phyloP scores from a whole-genome alignment of 2,113 vertebrate species.

The Callopanchax toddi region DNA sequence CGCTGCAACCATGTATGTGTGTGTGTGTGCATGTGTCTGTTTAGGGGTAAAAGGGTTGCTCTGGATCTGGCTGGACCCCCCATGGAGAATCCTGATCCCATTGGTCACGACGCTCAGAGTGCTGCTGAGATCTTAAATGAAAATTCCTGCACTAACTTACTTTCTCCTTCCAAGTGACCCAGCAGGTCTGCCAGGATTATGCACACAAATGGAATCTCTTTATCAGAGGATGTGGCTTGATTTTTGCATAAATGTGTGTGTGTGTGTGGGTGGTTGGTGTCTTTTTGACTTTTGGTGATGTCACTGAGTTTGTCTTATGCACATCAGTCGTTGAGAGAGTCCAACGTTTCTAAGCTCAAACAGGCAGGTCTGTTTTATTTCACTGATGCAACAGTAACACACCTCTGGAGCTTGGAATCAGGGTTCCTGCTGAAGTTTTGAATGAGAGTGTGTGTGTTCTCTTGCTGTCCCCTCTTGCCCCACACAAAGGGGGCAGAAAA shows the following conservation, averaged over 20 bases:
- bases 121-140: constrained; percentile 74
- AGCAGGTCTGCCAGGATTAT: constrained; percentile 58
- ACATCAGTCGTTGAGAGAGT: constrained; percentile 34
- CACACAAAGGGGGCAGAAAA: constrained; percentile 78
- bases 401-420: constrained; percentile 15
- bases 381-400: constrained; percentile 32
- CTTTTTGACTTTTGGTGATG: constrained; percentile 40
- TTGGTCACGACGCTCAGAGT: constrained; percentile 73
- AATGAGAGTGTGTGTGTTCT: constrained; percentile 58
- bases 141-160: constrained; percentile 72
- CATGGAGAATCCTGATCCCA: constrained; percentile 69
- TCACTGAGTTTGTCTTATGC: constrained; percentile 25
- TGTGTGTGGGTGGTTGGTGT: constrained; percentile 25
- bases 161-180: constrained; percentile 58
- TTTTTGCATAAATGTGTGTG: constrained; percentile 35
- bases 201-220: constrained; percentile 50
- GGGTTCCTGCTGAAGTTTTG: constrained; percentile 44
- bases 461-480: constrained; percentile 64
- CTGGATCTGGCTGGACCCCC: constrained; percentile 62
- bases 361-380: constrained; percentile 38
- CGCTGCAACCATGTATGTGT: constrained; percentile 32
- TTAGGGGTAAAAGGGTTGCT: constrained; percentile 48
- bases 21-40: constrained; percentile 21
- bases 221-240: constrained; percentile 41
- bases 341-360: constrained; percentile 4